A percentile compares a stretch with the other conserved stretches of the same genome.
Evolutionary conservation across 2,797 vertebrate genomes (phyloP).

Genomic region (Morelia viridis): DNA sequence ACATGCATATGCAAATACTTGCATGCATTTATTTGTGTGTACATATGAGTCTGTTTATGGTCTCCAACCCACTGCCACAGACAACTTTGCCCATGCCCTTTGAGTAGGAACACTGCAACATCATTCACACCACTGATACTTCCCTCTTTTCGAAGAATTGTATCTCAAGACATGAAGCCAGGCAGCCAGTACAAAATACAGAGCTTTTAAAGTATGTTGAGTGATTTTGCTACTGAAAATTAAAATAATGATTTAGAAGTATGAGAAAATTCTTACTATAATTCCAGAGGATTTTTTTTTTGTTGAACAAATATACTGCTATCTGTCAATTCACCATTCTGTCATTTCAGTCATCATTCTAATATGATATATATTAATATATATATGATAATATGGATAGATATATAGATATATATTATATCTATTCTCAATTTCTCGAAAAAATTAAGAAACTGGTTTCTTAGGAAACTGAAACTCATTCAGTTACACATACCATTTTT

Average conservation of each 20-base stretch:
- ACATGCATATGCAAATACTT: not conserved
- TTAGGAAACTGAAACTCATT: slow-evolving; percentile 57
- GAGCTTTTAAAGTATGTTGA: not conserved
- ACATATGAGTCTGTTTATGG: not conserved
- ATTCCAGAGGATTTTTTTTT: not conserved
- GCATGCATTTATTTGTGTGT: not conserved
- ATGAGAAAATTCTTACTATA: not conserved
- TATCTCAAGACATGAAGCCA: not conserved
- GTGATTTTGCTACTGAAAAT: not conserved
- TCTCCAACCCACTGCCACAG: not conserved
- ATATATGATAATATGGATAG: not conserved
- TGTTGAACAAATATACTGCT: not conserved
- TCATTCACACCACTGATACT: not conserved
- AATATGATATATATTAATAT: not conserved
- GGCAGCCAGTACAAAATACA: not conserved
- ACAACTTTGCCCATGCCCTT: not conserved
- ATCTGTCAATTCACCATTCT: not conserved
- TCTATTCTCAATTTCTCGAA: slow-evolving; percentile 23
- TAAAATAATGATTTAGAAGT: not conserved
- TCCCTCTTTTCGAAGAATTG: not conserved
- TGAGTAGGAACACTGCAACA: not conserved
- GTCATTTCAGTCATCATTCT: slow-evolving; percentile 20
- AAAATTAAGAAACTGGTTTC: slow-evolving; percentile 54
- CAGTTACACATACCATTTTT: slow-evolving; percentile 32
- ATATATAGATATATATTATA: slow-evolving; percentile 25